These are phyloP conservation scores for Nomada lathburiana DNA, from an alignment of 2,888 invertebrate species.

Conservation along the genomic window DNA sequence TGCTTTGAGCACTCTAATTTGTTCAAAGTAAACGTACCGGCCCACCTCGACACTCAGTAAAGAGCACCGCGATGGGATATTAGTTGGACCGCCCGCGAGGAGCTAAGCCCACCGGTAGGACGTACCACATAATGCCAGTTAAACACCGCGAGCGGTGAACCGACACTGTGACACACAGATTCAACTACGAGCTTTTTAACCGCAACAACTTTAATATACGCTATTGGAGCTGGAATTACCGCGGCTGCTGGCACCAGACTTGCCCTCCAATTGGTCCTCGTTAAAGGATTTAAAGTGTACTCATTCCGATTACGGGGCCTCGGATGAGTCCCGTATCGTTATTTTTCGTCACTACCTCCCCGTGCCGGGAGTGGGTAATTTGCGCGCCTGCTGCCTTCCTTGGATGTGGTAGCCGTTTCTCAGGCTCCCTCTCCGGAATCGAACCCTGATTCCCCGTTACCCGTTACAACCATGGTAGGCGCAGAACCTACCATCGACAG, in stretches of 20 bases:
- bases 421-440: too few relatives aligned
- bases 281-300: conserved; percentile 87
- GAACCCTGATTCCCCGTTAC: too few relatives aligned
- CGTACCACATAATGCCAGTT: too few relatives aligned
- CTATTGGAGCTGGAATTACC: conserved; percentile 88
- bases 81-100: too few relatives aligned
- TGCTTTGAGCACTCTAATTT: too few relatives aligned
- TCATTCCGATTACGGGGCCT: conserved; percentile 87
- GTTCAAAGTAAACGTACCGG: too few relatives aligned
- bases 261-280: conserved; percentile 88
- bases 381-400: conserved; percentile 88
- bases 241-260: conserved; percentile 90
- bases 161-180: conserved; percentile 80
- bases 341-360: conserved; percentile 86
- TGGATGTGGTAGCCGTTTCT: conserved; percentile 86
- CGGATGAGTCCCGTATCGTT: conserved; percentile 86
- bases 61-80: too few relatives aligned
- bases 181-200: conserved; percentile 88
- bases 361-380: conserved; percentile 86
- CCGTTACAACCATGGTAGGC: too few relatives aligned
- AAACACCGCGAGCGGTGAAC: conserved; percentile 40
- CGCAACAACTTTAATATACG: conserved; percentile 89
- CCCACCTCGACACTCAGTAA: too few relatives aligned
- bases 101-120: too few relatives aligned
- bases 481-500: too few relatives aligned